phyloP scores from a whole-genome alignment of 2,113 vertebrate genomes.

The Illadopsis cleaveri region DNA sequence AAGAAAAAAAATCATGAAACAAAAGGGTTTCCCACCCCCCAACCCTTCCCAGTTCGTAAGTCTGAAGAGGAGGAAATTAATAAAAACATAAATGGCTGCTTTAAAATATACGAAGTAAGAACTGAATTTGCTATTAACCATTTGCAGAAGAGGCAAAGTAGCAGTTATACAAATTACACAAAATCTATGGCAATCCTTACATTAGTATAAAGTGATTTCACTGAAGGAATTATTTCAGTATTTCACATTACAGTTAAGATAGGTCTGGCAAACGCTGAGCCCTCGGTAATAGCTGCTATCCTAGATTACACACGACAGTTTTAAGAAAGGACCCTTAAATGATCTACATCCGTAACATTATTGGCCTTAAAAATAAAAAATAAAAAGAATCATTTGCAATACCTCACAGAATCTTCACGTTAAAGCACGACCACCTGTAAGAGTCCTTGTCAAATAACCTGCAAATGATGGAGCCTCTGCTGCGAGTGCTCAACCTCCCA shows the following conservation, averaged over 20 bases:
- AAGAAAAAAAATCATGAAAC: neutral
- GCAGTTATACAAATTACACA: conserved; percentile 70
- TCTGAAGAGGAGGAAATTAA: conserved; percentile 61
- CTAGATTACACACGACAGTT: conserved; percentile 70
- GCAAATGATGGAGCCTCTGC: conserved; percentile 40
- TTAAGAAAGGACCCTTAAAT: conserved; percentile 71
- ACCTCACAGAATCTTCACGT: conserved; percentile 56
- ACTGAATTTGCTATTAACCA: conserved; percentile 59
- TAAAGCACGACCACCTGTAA: conserved; percentile 50
- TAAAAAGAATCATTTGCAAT: conserved; percentile 46
- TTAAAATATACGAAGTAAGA: conserved; percentile 69
- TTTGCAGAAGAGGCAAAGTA: conserved; percentile 70
- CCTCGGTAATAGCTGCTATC: conserved; percentile 36
- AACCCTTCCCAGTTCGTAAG: conserved; percentile 12
- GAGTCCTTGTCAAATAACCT: conserved; percentile 63
- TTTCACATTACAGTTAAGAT: conserved; percentile 78
- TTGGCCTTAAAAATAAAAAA: conserved; percentile 20
- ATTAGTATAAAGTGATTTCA: conserved; percentile 63
- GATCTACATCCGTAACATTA: conserved; percentile 66
- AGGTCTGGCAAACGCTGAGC: conserved; percentile 14
- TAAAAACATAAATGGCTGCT: conserved; percentile 61
- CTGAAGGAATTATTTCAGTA: conserved; percentile 69
- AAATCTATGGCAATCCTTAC: conserved; percentile 62
- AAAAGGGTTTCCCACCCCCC: neutral
- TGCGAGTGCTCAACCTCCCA: conserved; percentile 29